These are phyloP conservation scores for Sebastes hubbsi DNA, from an alignment of 2,797 vertebrate species.

Conservation along the genomic window DNA sequence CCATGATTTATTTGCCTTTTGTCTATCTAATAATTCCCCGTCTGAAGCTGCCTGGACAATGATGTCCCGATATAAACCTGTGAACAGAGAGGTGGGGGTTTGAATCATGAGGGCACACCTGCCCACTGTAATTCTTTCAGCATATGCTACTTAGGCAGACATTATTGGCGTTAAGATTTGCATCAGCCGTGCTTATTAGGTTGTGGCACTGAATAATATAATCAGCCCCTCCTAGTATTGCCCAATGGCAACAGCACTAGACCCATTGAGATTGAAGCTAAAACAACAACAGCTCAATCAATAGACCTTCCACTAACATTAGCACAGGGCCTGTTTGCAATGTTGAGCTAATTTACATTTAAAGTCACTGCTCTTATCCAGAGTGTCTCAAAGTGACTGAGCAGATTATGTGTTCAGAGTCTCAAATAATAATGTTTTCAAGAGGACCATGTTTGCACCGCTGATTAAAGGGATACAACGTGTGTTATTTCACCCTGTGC, in stretches of 20 bases:
- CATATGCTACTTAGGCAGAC: conserved; percentile 12
- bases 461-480: neutral
- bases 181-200: conserved; percentile 54
- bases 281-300: conserved; percentile 46
- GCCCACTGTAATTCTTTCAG: conserved; percentile 31
- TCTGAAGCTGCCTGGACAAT: conserved; percentile 1
- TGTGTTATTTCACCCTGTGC: neutral
- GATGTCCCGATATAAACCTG: conserved; percentile 21
- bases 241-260: conserved; percentile 16
- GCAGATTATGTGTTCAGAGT: conserved; percentile 34
- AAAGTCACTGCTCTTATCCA: conserved; percentile 20
- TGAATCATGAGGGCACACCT: conserved; percentile 21
- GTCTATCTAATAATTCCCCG: conserved; percentile 16
- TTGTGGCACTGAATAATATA: conserved; percentile 46
- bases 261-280: conserved; percentile 26
- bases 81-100: neutral
- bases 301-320: conserved; percentile 37
- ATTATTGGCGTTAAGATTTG: conserved; percentile 47
- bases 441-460: neutral
- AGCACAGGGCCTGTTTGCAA: conserved; percentile 39
- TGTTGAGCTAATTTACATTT: conserved; percentile 56
- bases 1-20: conserved; percentile 38
- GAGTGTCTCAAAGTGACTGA: conserved; percentile 26
- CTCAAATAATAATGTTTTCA: neutral
- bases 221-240: conserved; percentile 22